phyloP scores from a whole-genome alignment of 2,113 vertebrate species.

The Aythya baeri region DNA sequence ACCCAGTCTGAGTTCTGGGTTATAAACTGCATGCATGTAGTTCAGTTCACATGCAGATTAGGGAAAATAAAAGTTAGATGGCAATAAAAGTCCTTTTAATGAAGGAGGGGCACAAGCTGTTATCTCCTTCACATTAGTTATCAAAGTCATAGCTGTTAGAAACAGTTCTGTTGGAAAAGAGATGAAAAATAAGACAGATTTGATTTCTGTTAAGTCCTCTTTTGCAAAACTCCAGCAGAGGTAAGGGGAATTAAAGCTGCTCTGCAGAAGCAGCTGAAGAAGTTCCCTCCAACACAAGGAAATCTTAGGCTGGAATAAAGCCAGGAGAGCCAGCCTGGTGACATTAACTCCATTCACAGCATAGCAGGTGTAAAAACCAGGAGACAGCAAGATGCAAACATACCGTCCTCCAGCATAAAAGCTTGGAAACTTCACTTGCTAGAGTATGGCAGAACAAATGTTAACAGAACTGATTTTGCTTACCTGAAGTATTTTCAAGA shows the following conservation, averaged over 20 bases:
- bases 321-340: conserved; percentile 19
- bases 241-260: conserved; percentile 8
- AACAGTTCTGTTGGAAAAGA: not conserved
- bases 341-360: conserved; percentile 41
- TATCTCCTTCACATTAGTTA: not conserved
- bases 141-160: not conserved
- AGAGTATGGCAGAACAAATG: not conserved
- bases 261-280: conserved; percentile 43
- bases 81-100: not conserved
- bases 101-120: not conserved
- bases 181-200: not conserved
- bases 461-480: not conserved
- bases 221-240: not conserved
- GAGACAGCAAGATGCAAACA: not conserved
- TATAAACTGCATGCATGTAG: accelerated
- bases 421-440: not conserved
- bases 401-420: not conserved
- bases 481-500: conserved; percentile 5
- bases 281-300: conserved; percentile 5
- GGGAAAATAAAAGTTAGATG: not conserved
- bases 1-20: not conserved
- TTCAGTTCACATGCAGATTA: not conserved
- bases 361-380: conserved; percentile 21
- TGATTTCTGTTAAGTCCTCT: not conserved
- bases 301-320: conserved; percentile 34